A percentile compares a stretch with the other conserved stretches of the same genome.
These are phyloP conservation scores for Phanerotoma sp. DNA, from an alignment of 2,888 invertebrate genomes.

Conservation along the genomic window DNA sequence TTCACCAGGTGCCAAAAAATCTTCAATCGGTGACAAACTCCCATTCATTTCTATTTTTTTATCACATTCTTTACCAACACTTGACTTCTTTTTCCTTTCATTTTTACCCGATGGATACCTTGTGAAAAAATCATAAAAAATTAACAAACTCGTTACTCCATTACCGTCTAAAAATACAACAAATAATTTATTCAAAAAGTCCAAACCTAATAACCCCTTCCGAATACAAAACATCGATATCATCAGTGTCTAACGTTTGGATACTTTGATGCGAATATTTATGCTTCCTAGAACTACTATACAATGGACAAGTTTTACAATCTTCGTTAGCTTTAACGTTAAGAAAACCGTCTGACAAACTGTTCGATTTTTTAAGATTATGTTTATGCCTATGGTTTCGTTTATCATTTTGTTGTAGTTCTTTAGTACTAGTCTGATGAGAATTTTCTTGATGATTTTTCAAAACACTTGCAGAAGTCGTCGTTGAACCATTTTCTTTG, in stretches of 20 bases:
- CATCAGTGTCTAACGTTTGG: slow-evolving; percentile 48
- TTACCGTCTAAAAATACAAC: no score
- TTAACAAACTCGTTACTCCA: no score
- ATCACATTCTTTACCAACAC: no score
- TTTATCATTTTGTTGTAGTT: neutral
- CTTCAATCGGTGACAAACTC: no score
- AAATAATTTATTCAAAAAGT: no score
- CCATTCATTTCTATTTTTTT: no score
- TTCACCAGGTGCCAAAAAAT: no score
- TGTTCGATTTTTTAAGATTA: slow-evolving; percentile 12
- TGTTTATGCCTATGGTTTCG: slow-evolving; percentile 13
- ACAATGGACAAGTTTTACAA: neutral
- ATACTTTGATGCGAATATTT: slow-evolving; percentile 45
- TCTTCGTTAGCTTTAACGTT: no score
- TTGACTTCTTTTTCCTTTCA: slow-evolving; percentile 21
- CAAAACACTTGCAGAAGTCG: neutral
- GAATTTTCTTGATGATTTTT: neutral
- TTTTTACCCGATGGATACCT: slow-evolving; percentile 46
- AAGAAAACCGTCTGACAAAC: no score
- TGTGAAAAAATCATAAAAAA: slow-evolving; percentile 10
- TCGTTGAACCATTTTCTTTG: slow-evolving; percentile 6
- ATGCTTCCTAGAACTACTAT: slow-evolving; percentile 14
- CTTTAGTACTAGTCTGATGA: neutral
- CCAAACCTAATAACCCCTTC: slow-evolving; percentile 51
- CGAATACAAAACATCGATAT: slow-evolving; percentile 43